phyloP scores from a whole-genome alignment of 2,113 vertebrate genomes.

The Forbesichthys papilliferus region DNA sequence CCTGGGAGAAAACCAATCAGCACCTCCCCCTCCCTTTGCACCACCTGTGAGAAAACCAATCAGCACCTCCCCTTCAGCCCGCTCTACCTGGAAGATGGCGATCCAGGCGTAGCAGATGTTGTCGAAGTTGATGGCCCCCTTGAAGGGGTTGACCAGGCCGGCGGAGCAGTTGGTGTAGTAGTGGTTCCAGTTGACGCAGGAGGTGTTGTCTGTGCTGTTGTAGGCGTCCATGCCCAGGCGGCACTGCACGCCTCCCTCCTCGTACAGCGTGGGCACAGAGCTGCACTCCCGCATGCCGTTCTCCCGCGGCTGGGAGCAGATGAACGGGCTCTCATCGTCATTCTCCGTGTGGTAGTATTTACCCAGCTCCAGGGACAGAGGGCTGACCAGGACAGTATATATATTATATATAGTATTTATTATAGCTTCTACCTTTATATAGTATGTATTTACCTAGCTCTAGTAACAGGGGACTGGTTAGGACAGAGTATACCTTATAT shows the following conservation, averaged over 20 bases:
- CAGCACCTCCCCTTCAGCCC: background rate
- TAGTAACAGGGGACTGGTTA: no score
- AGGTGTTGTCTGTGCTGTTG: constrained; percentile 93
- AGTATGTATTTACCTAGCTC: no score
- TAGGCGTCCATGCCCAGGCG: constrained; percentile 85
- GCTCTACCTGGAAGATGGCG: constrained; percentile 93
- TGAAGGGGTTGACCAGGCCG: constrained; percentile 91
- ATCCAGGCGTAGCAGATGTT: constrained; percentile 99
- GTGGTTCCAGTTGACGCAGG: constrained; percentile 97
- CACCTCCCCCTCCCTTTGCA: background rate
- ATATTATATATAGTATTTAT: no score
- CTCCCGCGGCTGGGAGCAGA: constrained; percentile 90
- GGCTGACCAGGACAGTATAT: constrained; percentile 66
- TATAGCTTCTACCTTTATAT: no score
- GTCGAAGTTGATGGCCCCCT: constrained; percentile 98
- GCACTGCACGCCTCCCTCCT: constrained; percentile 86
- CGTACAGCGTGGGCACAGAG: constrained; percentile 82
- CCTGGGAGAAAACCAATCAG: background rate
- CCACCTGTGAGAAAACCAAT: background rate
- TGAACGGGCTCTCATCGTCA: constrained; percentile 95
- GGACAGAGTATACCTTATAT: no score
- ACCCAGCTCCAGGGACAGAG: constrained; percentile 80
- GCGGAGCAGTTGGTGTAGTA: constrained; percentile 96
- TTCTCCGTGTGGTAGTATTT: constrained; percentile 96
- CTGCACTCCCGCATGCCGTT: constrained; percentile 92